phyloP scores from a whole-genome alignment of 2,113 vertebrate genomes.

The Plestiodon gilberti region DNA sequence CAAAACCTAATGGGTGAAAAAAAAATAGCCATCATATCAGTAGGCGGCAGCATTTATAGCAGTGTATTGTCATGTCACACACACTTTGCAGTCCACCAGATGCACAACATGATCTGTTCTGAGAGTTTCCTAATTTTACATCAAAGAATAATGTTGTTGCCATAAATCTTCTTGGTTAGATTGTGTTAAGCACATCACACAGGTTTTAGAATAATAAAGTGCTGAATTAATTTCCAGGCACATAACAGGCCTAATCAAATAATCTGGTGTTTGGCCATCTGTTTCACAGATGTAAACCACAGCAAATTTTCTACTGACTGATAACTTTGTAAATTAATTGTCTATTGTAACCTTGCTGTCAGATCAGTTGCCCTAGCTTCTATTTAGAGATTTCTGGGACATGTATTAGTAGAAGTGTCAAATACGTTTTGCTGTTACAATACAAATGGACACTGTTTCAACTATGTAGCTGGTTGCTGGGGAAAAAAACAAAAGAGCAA shows the following conservation, averaged over 20 bases:
- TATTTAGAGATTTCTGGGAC: constrained; percentile 28
- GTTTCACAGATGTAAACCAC: constrained; percentile 70
- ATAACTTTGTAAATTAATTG: constrained; percentile 71
- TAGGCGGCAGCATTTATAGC: constrained; percentile 60
- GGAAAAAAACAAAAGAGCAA: not conserved
- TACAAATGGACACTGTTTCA: constrained; percentile 15
- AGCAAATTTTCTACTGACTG: constrained; percentile 60
- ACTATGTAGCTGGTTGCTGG: constrained; percentile 24
- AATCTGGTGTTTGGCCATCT: constrained; percentile 72
- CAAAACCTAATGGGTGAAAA: constrained; percentile 16
- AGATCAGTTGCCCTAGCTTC: constrained; percentile 39
- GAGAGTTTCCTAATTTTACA: constrained; percentile 32
- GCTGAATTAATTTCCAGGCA: constrained; percentile 78
- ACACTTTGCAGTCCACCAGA: not conserved
- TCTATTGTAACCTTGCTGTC: constrained; percentile 50
- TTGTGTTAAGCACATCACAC: constrained; percentile 49
- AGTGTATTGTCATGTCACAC: not conserved
- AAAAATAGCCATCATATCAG: constrained; percentile 14
- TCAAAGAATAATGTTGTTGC: constrained; percentile 34
- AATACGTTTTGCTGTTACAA: not conserved
- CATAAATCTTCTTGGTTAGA: constrained; percentile 47
- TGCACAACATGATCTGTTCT: constrained; percentile 27
- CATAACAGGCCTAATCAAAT: constrained; percentile 73
- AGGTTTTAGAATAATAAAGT: constrained; percentile 53
- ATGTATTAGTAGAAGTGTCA: constrained; percentile 16